These are phyloP conservation scores for Drosophila sordidapex DNA, from an alignment of 2,888 invertebrate genomes.

Conservation along the genomic window DNA sequence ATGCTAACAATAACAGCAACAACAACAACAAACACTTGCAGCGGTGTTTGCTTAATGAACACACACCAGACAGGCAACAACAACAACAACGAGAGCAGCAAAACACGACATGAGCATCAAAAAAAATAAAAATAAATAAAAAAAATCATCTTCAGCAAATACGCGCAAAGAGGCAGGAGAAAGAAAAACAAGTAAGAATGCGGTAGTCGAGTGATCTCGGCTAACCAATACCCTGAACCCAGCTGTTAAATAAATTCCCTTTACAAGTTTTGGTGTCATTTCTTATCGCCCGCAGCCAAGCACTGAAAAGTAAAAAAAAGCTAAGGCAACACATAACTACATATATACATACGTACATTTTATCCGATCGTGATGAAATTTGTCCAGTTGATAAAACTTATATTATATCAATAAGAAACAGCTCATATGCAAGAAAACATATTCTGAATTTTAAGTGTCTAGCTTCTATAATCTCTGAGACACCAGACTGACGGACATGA, in stretches of 20 bases:
- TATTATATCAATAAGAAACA: neutral
- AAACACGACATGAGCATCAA: constrained; percentile 37
- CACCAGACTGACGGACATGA: neutral
- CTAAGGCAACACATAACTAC: constrained; percentile 3
- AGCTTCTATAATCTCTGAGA: neutral
- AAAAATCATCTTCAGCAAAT: constrained; percentile 72
- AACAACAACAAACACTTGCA: constrained; percentile 46
- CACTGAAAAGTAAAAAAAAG: neutral
- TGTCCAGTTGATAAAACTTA: neutral
- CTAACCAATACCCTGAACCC: constrained; percentile 1
- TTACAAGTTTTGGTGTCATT: neutral
- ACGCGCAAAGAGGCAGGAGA: constrained; percentile 33
- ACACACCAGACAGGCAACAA: constrained; percentile 14
- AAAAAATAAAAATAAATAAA: neutral
- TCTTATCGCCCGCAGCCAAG: neutral
- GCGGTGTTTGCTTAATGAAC: constrained; percentile 72
- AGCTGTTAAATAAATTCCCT: neutral
- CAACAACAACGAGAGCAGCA: constrained; percentile 16
- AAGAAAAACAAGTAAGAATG: constrained; percentile 6
- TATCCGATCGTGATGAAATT: too few relatives aligned
- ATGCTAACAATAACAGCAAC: constrained; percentile 46
- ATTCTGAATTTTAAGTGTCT: neutral
- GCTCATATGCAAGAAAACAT: neutral
- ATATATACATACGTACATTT: neutral
- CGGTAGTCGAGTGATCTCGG: neutral